These are phyloP conservation scores for Cygnus buccinator DNA, from an alignment of 2,113 vertebrate genomes.

Conservation along the genomic window DNA sequence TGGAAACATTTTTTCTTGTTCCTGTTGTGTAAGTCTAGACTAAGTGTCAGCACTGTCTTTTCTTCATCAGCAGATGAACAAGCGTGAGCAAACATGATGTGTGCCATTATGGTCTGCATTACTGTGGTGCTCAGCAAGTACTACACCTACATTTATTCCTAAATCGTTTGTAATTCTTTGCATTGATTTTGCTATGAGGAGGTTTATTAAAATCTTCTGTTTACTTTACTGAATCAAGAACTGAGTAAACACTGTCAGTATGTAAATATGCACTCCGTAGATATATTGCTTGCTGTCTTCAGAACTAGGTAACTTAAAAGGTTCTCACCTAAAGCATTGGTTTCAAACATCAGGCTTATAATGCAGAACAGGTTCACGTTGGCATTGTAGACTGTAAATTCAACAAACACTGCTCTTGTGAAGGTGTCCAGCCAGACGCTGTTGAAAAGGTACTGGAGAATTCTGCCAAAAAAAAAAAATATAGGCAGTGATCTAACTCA, in stretches of 20 bases:
- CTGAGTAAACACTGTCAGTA: background rate
- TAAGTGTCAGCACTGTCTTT: background rate
- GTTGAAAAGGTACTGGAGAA: conserved; percentile 87
- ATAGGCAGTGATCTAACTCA: background rate
- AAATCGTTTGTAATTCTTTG: background rate
- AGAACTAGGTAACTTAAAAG: background rate
- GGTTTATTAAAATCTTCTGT: background rate
- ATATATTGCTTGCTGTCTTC: background rate
- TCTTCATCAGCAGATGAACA: background rate
- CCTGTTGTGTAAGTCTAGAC: background rate
- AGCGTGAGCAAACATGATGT: background rate
- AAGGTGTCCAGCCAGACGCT: conserved; percentile 89
- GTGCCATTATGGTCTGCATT: background rate
- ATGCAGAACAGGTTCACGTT: conserved; percentile 95
- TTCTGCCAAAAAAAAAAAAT: conserved; percentile 70
- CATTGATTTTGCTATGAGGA: background rate
- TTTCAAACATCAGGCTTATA: conserved; percentile 88
- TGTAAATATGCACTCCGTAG: background rate
- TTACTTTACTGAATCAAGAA: background rate
- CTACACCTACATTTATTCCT: background rate
- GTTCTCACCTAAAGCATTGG: conserved; percentile 85
- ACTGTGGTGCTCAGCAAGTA: background rate
- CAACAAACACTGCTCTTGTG: conserved; percentile 91
- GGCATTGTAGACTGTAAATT: conserved; percentile 96
- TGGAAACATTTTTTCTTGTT: background rate